phyloP scores from a whole-genome alignment of 2,797 vertebrate species.

The Karalla daura region DNA sequence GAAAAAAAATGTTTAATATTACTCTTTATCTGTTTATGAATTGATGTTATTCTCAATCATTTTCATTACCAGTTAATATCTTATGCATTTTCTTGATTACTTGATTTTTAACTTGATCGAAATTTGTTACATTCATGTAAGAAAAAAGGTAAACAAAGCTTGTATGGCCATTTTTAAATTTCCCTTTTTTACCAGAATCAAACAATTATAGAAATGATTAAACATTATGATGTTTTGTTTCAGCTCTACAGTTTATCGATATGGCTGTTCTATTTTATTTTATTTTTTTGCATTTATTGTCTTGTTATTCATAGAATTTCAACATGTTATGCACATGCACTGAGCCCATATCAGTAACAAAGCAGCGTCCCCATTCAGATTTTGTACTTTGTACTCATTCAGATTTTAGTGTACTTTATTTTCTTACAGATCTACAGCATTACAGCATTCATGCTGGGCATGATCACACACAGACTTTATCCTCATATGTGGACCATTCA shows the following conservation, averaged over 20 bases:
- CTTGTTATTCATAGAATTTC: too few relatives aligned
- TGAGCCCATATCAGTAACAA: background rate
- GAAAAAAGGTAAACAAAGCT: background rate
- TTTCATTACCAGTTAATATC: background rate
- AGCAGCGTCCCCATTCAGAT: background rate
- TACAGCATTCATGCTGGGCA: background rate
- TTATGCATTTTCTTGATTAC: background rate
- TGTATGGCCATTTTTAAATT: too few relatives aligned
- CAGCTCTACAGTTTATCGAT: too few relatives aligned
- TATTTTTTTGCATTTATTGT: background rate
- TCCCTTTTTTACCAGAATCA: too few relatives aligned
- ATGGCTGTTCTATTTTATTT: background rate
- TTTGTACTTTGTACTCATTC: background rate
- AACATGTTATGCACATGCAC: too few relatives aligned
- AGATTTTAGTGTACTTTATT: background rate
- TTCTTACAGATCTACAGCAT: background rate
- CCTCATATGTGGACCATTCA: constrained; percentile 56
- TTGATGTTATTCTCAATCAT: background rate
- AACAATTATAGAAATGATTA: too few relatives aligned
- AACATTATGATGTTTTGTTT: too few relatives aligned
- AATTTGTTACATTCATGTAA: background rate
- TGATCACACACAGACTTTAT: background rate
- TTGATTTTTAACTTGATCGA: background rate
- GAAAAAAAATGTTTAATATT: background rate
- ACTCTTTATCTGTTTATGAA: background rate